A percentile compares a stretch with the other conserved stretches of the same genome.
Conservation (phyloP, 2,113 vertebrate genomes). For the Heterotilapia buettikoferi region DNA sequence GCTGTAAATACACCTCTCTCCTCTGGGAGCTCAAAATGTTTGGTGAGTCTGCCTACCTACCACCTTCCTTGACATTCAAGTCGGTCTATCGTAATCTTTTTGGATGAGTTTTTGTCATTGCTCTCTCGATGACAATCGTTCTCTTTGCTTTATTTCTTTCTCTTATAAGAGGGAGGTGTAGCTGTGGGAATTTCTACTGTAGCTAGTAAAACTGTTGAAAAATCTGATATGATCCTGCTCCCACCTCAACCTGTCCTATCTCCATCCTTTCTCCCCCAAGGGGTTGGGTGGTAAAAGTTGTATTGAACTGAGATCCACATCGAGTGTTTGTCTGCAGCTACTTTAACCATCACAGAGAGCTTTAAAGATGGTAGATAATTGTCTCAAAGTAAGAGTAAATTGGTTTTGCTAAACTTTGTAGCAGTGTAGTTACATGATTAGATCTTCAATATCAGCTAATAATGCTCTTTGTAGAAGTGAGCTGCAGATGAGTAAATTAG, state of each 20-base stretch:
- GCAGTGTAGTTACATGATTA: neutral
- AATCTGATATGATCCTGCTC: neutral
- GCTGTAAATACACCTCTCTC: neutral
- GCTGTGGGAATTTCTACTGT: neutral
- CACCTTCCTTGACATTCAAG: neutral
- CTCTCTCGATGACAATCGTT: neutral
- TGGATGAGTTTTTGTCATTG: neutral
- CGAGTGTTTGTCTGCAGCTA: conserved; percentile 5
- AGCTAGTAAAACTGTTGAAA: conserved; percentile 7
- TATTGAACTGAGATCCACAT: neutral
- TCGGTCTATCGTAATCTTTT: neutral
- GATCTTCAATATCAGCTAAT: neutral
- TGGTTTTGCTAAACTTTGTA: neutral
- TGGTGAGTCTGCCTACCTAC: neutral
- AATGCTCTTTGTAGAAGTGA: neutral
- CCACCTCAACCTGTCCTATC: neutral
- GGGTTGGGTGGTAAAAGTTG: neutral
- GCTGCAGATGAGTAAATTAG: neutral
- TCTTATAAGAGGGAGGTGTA: neutral
- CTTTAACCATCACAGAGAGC: neutral
- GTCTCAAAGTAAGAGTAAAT: neutral
- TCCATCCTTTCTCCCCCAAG: neutral
- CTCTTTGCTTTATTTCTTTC: neutral
- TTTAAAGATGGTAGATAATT: conserved; percentile 5
- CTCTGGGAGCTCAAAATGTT: neutral